Conservation (phyloP, 2,113 vertebrate genomes). For the Numida meleagris region DNA sequence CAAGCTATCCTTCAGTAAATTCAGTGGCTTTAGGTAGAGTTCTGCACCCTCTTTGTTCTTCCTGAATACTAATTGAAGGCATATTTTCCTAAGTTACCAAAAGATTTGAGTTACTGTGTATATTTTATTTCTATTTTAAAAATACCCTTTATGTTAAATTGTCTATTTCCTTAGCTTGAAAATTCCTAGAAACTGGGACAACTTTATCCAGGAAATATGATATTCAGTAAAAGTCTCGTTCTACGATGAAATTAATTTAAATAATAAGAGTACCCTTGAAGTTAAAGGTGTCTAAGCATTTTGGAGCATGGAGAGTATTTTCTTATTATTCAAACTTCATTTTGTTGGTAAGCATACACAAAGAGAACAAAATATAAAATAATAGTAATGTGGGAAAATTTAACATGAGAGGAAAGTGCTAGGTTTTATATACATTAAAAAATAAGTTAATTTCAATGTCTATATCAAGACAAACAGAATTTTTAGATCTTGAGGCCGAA, state of each 20-base stretch:
- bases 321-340: not conserved
- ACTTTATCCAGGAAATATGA: not conserved
- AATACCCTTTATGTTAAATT: not conserved
- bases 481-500: not conserved
- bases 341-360: not conserved
- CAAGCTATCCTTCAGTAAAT: not conserved
- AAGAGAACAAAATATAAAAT: not conserved
- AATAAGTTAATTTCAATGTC: not conserved
- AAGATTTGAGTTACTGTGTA: not conserved
- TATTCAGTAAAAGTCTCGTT: not conserved
- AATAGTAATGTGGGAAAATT: not conserved
- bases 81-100: not conserved
- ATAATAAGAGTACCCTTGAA: not conserved
- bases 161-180: not conserved
- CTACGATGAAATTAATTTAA: not conserved
- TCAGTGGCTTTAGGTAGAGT: not conserved
- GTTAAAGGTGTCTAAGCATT: not conserved
- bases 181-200: not conserved
- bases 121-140: not conserved
- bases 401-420: not conserved
- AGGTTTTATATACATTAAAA: not conserved
- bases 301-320: not conserved
- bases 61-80: not conserved
- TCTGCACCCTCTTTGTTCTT: not conserved
- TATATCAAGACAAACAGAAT: accelerated